Conservation (phyloP, 2,888 invertebrate genomes). For the Mayetiola destructor region DNA sequence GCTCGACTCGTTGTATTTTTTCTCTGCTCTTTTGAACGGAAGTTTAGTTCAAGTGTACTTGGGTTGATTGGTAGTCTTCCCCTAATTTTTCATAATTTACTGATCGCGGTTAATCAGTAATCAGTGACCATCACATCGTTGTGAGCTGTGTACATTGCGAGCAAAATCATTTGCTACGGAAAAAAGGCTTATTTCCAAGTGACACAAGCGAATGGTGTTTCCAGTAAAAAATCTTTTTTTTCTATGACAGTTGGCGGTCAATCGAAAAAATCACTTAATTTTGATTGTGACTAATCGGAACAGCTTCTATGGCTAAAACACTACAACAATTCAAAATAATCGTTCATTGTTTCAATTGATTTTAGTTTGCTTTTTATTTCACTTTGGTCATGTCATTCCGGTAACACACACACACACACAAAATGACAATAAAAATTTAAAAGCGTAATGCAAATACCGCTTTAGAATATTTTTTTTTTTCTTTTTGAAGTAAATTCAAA, state of each 20-base stretch:
- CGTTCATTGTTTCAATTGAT: constrained; percentile 11
- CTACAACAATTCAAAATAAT: no score
- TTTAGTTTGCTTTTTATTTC: neutral
- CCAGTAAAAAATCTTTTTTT: no score
- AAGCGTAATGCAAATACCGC: no score
- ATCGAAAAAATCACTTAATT: neutral
- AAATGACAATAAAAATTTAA: no score
- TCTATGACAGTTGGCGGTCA: neutral
- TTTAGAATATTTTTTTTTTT: no score
- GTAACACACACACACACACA: no score
- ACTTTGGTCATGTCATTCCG: no score
- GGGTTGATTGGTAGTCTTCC: no score
- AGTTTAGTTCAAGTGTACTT: constrained; percentile 8
- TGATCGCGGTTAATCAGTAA: constrained; percentile 8
- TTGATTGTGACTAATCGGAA: neutral
- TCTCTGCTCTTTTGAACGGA: neutral
- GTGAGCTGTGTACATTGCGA: neutral
- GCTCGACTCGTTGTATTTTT: neutral
- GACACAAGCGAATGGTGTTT: no score
- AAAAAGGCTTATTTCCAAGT: no score
- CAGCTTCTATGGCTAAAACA: neutral
- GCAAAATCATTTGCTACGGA: no score
- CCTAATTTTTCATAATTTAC: constrained; percentile 10
- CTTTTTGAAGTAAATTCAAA: no score
- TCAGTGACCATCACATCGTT: constrained; percentile 5